Evolutionary conservation across 2,888 invertebrate genomes (phyloP), one percentile per base, ranked within the genome.

Genomic region (Epirrita christyi): DNA sequence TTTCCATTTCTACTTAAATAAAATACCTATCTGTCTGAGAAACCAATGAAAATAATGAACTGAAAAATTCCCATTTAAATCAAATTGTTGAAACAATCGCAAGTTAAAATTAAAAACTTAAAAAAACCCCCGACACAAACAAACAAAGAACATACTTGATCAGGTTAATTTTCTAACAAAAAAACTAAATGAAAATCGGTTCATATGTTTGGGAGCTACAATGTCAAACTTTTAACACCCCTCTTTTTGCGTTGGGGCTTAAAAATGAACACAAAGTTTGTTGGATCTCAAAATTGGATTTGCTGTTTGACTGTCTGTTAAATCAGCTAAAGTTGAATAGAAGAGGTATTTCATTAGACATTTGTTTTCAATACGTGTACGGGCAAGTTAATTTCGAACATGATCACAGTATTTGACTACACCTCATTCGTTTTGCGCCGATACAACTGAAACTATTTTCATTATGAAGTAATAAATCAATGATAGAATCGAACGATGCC

Each of bases 1-100:
- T 93, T 82, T 94, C 94, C 84, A 94, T 93, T 90, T 94, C 94
- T 94, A 85, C 88, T 92, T 88, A 86, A 92, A 89, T 90, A 88
- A 86, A 81, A 88, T 83, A 88, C 75, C 86, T 85, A 88, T 70
- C 56, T 50, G 41, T 56, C 59, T 50, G 56, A 63, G 53, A 49
- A 47, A 59, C 32, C 27, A 54, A 48, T 13, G 37, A 46, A 44
- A 55, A 51, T 50, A 45, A 46, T 55, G 34, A 40, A 55, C 51
- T 43, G 50, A 59, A 55, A 54, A 47, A 59, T 56, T 36, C 37
- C 15, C 9, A 45, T 44, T 40, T 48, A 59, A 68, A 64, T 61
- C 47, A 59, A 59, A 64, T 58, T 59, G 55, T 27, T 7, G 10
- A 2, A 61, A 40, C n/a, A n/a, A n/a, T n/a, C n/a, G n/a, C n/a